Evolutionary conservation across 2,797 vertebrate genomes (phyloP).

Genomic region (Acanthopagrus latus): DNA sequence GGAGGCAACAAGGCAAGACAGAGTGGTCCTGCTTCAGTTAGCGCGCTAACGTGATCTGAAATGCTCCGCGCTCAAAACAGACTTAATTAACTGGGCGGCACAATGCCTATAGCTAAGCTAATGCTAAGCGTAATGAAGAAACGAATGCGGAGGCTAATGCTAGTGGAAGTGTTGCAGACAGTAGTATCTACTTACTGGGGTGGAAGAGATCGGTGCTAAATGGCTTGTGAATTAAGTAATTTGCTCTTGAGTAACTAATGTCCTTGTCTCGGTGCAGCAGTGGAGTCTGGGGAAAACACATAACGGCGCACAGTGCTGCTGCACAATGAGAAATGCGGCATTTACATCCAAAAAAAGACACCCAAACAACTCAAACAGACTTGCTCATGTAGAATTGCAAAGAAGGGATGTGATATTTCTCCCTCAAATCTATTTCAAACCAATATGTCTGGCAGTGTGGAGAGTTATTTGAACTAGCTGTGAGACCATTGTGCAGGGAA

Average conservation of each 20-base stretch:
- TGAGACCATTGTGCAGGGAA: background rate
- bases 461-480: constrained; percentile 18
- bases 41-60: constrained; percentile 67
- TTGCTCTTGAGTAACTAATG: constrained; percentile 76
- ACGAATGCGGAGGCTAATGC: constrained; percentile 59
- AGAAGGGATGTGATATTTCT: constrained; percentile 16
- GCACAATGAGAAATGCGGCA: background rate
- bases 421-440: background rate
- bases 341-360: constrained; percentile 6
- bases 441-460: constrained; percentile 3
- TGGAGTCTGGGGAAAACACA: constrained; percentile 17
- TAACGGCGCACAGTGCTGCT: background rate
- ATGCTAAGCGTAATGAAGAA: constrained; percentile 67
- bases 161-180: constrained; percentile 54
- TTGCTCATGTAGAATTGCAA: constrained; percentile 25
- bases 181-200: constrained; percentile 58
- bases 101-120: constrained; percentile 54
- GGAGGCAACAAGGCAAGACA: constrained; percentile 73
- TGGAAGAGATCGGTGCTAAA: constrained; percentile 78
- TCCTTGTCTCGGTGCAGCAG: constrained; percentile 55
- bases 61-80: constrained; percentile 55
- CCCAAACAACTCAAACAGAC: constrained; percentile 8
- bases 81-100: constrained; percentile 71
- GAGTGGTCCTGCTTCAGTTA: constrained; percentile 68
- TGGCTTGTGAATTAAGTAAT: constrained; percentile 80